Conservation (phyloP, 1,140 invertebrate species). For the Hormaphis cornu region DNA sequence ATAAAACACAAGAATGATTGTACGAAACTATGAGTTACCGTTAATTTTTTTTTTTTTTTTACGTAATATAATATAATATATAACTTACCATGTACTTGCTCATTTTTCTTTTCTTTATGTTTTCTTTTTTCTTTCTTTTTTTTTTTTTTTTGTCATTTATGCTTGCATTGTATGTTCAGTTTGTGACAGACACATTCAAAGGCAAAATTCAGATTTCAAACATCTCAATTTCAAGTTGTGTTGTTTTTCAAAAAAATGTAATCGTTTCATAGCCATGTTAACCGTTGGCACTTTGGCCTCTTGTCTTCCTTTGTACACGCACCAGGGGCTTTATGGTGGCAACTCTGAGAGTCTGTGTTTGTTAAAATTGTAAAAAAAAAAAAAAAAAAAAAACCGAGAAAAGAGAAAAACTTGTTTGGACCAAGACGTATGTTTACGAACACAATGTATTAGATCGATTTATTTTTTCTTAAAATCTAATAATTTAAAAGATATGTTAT, state of each 20-base stretch:
- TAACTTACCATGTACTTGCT: constrained; percentile 30
- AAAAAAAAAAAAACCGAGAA: neutral
- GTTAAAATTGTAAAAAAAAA: neutral
- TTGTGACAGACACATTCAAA: neutral
- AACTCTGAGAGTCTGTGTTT: neutral
- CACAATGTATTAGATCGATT: neutral
- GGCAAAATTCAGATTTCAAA: neutral
- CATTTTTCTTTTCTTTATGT: constrained; percentile 19
- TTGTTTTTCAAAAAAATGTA: neutral
- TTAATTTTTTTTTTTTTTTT: constrained; percentile 24
- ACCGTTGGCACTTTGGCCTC: neutral
- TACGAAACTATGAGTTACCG: constrained; percentile 31
- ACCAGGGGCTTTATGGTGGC: neutral
- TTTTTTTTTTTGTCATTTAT: neutral
- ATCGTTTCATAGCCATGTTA: neutral
- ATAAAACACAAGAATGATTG: constrained; percentile 29
- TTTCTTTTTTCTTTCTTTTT: neutral
- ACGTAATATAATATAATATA: no score
- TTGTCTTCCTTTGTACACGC: constrained; percentile 10
- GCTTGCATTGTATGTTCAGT: constrained; percentile 9
- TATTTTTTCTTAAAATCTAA: constrained; percentile 3
- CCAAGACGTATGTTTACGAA: neutral
- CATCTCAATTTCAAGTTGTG: neutral
- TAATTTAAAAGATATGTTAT: no score
- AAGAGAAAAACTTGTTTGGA: neutral